Percentiles rank a stretch among this genome's conserved stretches.
phyloP scores from a whole-genome alignment of 2,797 vertebrate genomes.

The Distichodus sexfasciatus region DNA sequence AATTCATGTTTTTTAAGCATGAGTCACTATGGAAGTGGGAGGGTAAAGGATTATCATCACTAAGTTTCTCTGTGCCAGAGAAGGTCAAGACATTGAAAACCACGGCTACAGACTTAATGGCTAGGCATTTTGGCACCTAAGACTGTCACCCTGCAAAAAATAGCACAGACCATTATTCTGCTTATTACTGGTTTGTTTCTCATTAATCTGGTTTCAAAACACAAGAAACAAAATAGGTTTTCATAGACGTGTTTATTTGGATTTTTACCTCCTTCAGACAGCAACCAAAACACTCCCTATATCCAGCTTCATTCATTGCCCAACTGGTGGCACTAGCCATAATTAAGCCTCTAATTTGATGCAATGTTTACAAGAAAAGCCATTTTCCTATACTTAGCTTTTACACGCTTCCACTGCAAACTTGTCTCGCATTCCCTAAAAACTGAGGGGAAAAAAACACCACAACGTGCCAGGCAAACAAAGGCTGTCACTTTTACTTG shows the following conservation, averaged over 20 bases:
- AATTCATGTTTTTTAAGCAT: neutral
- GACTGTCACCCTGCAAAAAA: neutral
- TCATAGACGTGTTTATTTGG: too few species aligned
- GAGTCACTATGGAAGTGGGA: neutral
- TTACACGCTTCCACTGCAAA: slow-evolving; percentile 13
- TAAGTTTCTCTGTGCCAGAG: neutral
- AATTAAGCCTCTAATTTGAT: slow-evolving; percentile 14
- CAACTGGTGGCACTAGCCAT: neutral
- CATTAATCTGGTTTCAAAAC: too few species aligned
- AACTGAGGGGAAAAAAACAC: slow-evolving; percentile 7
- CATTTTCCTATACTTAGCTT: slow-evolving; percentile 30
- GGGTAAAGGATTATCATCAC: neutral
- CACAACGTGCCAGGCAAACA: slow-evolving; percentile 11
- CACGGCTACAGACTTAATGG: neutral
- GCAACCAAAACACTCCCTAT: neutral
- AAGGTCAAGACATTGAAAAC: neutral
- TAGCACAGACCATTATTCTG: too few species aligned
- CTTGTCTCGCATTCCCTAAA: slow-evolving; percentile 18
- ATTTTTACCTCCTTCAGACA: neutral
- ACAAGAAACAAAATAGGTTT: too few species aligned
- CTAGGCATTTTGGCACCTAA: neutral
- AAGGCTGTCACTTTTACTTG: slow-evolving; percentile 21
- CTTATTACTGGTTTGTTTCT: too few species aligned
- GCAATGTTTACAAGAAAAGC: neutral
- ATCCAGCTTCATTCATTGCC: slow-evolving; percentile 1